Conservation (phyloP, 2,888 invertebrate genomes). For the Hemithea aestivaria region DNA sequence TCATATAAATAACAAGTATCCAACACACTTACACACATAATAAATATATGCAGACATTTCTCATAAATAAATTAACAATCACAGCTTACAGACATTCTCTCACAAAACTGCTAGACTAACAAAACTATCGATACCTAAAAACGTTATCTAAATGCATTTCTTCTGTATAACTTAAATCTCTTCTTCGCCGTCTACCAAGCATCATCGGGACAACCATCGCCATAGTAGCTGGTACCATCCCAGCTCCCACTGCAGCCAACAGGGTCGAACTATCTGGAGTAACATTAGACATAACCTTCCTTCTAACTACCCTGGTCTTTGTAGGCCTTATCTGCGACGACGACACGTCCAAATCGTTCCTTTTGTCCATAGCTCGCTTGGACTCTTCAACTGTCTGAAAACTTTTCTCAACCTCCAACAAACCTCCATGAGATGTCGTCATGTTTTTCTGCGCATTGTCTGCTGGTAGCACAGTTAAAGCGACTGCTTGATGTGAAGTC, state of each 20-base stretch:
- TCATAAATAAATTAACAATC: conserved; percentile 32
- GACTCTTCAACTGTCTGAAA: conserved; percentile 84
- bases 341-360: conserved; percentile 51
- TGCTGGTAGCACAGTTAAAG: conserved; percentile 86
- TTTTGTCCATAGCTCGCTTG: conserved; percentile 61
- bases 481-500: conserved; percentile 77
- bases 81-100: conserved; percentile 26
- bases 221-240: conserved; percentile 89
- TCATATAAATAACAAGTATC: neutral
- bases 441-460: conserved; percentile 81
- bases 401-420: conserved; percentile 86
- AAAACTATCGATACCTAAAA: conserved; percentile 35
- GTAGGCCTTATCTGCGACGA: conserved; percentile 50
- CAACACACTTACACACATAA: conserved; percentile 1
- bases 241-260: conserved; percentile 86
- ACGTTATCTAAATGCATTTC: conserved; percentile 41
- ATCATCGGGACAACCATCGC: conserved; percentile 89
- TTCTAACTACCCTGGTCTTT: conserved; percentile 50
- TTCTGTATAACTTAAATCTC: conserved; percentile 37
- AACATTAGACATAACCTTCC: conserved; percentile 52
- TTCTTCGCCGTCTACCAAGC: conserved; percentile 74
- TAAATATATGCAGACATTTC: conserved; percentile 11
- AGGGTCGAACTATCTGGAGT: conserved; percentile 80
- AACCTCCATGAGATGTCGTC: conserved; percentile 85
- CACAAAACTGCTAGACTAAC: conserved; percentile 24